Evolutionary conservation across 1,140 invertebrate genomes (phyloP).

Genomic region (Hyles euphorbiae): DNA sequence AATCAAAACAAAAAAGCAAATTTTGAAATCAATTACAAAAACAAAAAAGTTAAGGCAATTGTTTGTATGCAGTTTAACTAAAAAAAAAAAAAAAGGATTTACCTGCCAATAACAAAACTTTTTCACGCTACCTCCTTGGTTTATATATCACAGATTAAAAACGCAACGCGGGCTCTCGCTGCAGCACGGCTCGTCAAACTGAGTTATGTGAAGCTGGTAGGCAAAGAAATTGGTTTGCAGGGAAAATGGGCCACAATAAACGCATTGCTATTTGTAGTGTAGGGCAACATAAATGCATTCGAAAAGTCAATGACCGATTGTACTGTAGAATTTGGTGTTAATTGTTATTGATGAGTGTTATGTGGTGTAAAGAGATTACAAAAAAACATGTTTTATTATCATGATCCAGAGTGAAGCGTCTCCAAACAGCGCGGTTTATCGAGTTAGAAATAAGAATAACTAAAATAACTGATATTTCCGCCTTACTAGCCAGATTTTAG

Average conservation of each 20-base stretch:
- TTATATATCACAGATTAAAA: background rate
- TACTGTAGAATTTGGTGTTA: background rate
- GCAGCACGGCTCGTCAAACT: background rate
- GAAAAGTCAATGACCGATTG: constrained; percentile 3
- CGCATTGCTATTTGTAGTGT: background rate
- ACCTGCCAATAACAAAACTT: background rate
- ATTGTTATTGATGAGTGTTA: too few relatives aligned
- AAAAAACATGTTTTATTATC: too few relatives aligned
- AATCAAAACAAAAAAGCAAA: too few relatives aligned
- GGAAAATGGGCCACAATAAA: background rate
- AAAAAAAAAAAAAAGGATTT: background rate
- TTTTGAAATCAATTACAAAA: too few relatives aligned
- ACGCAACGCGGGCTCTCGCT: background rate
- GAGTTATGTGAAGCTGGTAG: background rate
- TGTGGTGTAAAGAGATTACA: too few relatives aligned
- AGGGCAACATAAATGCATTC: background rate
- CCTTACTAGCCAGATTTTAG: too few relatives aligned
- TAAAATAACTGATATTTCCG: too few relatives aligned
- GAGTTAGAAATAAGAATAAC: too few relatives aligned
- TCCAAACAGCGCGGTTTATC: too few relatives aligned
- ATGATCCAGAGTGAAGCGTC: too few relatives aligned
- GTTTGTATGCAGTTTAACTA: background rate
- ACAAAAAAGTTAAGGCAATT: too few relatives aligned
- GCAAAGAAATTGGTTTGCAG: constrained; percentile 7
- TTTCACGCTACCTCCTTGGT: background rate